Evolutionary conservation across 2,113 vertebrate species (phyloP), one percentile per base, ranked within the genome.

Genomic region (Vanacampus margaritifer): DNA sequence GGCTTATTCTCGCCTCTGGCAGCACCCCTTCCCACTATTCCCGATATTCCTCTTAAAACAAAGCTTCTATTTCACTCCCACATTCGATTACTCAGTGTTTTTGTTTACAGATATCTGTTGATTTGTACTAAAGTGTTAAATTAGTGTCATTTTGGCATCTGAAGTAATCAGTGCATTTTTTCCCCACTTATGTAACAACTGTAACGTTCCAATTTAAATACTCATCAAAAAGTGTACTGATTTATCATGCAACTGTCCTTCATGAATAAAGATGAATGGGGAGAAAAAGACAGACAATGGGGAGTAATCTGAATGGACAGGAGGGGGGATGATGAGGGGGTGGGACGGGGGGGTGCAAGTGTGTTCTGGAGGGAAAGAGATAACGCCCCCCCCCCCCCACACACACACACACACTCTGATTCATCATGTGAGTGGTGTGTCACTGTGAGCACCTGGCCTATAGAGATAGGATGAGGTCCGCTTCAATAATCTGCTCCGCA

Each of bases 301-400:
- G 21, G 26, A 8, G 23, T 21, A 46, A 76, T 67, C 46, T 26
- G 48, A 62, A 58, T 65, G 54, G 67, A 61, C 28, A 60, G 37
- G 24, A n/a, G 5, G 28, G 17, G 45, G 35, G 48, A 21, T 53
- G 39, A 11, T n/a, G 4, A 41, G 0, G 0, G 21, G 51, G n/a
- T 21, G 13, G 3, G 41, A 48, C 6, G 12, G 10, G 1, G 43
- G 61, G 48, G 64, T 67, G 39, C 37, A 10, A 10, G 37, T 39
- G 37, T 78, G 68, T 69, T 87, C 86, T 88, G 87, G 54, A 79
- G 71, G 54, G 73, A 73, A 12, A 48, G 69, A 84, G 86, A 88
- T 87, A 87, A 87, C 59, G 14, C 58, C 57, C 2, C 71, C 11
- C 66, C 66, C 68, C 68, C 59, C n/a, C n/a, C n/a, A n/a, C n/a